These are phyloP conservation scores for Mustela lutreola DNA, from an alignment of 2,113 vertebrate species.

Conservation along the genomic window DNA sequence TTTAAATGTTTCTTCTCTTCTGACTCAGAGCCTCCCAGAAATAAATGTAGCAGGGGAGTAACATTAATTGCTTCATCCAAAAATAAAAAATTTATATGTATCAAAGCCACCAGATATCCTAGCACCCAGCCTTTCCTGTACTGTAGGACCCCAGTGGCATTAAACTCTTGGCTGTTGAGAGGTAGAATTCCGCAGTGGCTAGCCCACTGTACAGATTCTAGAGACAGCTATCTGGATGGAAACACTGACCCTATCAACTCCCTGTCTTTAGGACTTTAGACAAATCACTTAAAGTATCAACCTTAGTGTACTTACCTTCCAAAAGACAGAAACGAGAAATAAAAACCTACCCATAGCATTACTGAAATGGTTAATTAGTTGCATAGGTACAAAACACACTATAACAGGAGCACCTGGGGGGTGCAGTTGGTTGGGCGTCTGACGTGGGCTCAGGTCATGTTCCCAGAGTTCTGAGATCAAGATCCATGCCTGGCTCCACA, in stretches of 20 bases:
- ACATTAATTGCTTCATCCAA: background rate
- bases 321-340: conserved; percentile 46
- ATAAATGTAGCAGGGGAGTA: background rate
- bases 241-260: background rate
- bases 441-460: background rate
- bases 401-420: background rate
- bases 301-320: conserved; percentile 20
- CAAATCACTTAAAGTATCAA: background rate
- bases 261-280: background rate
- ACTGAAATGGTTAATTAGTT: background rate
- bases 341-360: background rate
- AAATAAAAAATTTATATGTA: background rate
- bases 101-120: background rate
- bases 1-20: background rate
- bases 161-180: background rate
- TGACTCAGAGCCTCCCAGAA: background rate
- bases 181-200: background rate
- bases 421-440: background rate
- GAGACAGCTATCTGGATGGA: background rate
- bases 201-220: background rate
- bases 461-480: background rate
- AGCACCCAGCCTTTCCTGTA: background rate
- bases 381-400: background rate
- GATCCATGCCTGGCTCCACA: background rate
- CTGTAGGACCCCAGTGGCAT: background rate